A percentile compares a stretch with the other conserved stretches of the same genome.
These are phyloP conservation scores for Rhagoletis pomonella DNA, from an alignment of 1,140 invertebrate genomes.

Conservation along the genomic window DNA sequence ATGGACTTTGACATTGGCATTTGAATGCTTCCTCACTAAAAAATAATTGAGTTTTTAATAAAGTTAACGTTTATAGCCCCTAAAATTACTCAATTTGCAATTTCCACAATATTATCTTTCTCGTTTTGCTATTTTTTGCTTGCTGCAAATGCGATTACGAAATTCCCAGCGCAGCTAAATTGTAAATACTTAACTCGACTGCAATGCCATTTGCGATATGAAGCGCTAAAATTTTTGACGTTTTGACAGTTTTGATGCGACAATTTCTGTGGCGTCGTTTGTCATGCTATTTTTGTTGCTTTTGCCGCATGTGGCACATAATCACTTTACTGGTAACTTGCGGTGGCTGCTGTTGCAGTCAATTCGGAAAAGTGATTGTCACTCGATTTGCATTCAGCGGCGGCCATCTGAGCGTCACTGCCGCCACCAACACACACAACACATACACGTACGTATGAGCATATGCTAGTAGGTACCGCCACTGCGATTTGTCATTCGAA, in stretches of 20 bases:
- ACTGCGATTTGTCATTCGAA: slow-evolving; percentile 31
- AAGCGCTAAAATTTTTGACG: slow-evolving; percentile 35
- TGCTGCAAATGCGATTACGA: slow-evolving; percentile 13
- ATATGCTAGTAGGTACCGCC: background rate
- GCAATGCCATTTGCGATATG: slow-evolving; percentile 30
- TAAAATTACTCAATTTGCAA: slow-evolving; percentile 27
- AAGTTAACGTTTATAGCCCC: background rate
- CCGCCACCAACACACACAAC: background rate
- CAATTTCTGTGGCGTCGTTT: slow-evolving; percentile 17
- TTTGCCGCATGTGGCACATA: slow-evolving; percentile 27
- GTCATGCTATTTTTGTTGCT: background rate
- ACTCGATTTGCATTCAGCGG: slow-evolving; percentile 20
- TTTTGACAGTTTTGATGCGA: slow-evolving; percentile 50
- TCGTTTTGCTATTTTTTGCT: background rate
- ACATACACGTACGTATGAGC: background rate
- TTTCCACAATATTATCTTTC: background rate
- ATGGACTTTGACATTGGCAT: no score
- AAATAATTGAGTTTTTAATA: no score
- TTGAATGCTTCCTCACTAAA: no score
- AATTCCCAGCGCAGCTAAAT: slow-evolving; percentile 16
- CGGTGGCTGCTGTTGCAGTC: background rate
- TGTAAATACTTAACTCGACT: background rate
- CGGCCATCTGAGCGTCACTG: background rate
- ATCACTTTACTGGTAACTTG: slow-evolving; percentile 26
- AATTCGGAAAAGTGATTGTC: slow-evolving; percentile 46